Conservation (phyloP, 2,113 vertebrate genomes). For the Petaurus breviceps region DNA sequence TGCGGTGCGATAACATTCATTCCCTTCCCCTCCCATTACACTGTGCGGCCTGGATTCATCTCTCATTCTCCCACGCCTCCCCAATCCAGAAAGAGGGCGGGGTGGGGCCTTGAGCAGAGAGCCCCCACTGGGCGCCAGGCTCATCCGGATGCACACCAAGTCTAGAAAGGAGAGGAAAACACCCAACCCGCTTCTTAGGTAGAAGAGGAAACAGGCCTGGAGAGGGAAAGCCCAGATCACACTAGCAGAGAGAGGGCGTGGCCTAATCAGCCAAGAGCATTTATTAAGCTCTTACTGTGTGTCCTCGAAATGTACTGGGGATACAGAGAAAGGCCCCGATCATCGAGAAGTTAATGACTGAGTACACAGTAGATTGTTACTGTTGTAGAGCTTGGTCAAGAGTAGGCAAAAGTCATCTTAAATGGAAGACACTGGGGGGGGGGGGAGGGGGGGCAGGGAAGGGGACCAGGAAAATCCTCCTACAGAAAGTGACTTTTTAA, state of each 20-base stretch:
- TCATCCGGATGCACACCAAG: conserved; percentile 45
- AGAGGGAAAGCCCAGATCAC: neutral
- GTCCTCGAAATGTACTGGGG: neutral
- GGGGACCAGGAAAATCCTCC: too few species aligned
- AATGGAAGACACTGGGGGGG: too few species aligned
- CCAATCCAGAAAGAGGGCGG: neutral
- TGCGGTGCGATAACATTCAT: conserved; percentile 67
- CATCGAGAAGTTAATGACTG: neutral
- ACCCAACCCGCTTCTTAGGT: neutral
- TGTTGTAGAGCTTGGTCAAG: neutral
- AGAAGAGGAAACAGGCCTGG: neutral
- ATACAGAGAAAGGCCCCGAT: neutral
- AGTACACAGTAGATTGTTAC: neutral
- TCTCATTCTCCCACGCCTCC: conserved; percentile 1
- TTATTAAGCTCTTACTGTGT: neutral
- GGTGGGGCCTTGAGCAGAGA: neutral
- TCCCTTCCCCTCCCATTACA: neutral
- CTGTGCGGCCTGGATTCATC: conserved; percentile 1
- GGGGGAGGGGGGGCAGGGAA: too few species aligned
- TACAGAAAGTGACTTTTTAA: too few species aligned
- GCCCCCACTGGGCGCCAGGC: neutral
- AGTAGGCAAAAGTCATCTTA: neutral
- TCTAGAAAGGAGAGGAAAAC: neutral
- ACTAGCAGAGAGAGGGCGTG: neutral
- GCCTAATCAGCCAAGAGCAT: neutral